Percentiles rank a stretch among this genome's conserved stretches.
Conservation (phyloP, 2,113 vertebrate species). For the pig (Sus scrofa) region T2T-Sscrofa CM000816.6:3864001-3864500, state of each 20-base stretch:
- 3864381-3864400: not conserved
- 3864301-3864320: not conserved
- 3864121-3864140: not conserved
- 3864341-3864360: not conserved
- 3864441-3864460: not conserved
- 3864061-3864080: too few relatives aligned
- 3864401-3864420: not conserved
- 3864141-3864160: not conserved
- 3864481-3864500: not conserved
- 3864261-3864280: not conserved
- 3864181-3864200: slow-evolving; percentile 1
- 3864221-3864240: not conserved
- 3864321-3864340: not conserved
- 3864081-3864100: not conserved
- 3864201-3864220: not conserved
- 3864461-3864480: not conserved
- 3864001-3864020: rapidly evolving
- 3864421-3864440: not conserved
- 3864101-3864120: rapidly evolving
- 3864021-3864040: not conserved
- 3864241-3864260: not conserved
- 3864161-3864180: not conserved
- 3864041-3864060: not conserved
- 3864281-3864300: not conserved
- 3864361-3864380: rapidly evolving